phyloP scores from a whole-genome alignment of 2,888 invertebrate genomes.

The Harpalus rufipes region DNA sequence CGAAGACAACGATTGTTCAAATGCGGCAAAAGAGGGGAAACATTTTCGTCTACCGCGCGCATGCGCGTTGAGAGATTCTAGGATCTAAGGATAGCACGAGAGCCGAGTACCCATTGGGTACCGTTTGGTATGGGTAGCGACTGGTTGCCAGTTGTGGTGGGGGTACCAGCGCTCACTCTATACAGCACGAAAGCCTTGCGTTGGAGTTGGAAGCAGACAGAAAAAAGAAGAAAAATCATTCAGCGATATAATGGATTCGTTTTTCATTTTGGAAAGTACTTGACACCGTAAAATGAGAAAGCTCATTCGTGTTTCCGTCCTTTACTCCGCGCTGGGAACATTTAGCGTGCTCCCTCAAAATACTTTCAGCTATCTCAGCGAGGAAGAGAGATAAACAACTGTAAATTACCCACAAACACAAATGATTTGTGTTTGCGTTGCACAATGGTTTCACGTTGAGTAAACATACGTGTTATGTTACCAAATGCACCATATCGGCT shows the following conservation, averaged over 20 bases:
- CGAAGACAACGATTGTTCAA: constrained; percentile 65
- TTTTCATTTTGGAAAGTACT: constrained; percentile 64
- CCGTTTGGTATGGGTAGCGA: constrained; percentile 65
- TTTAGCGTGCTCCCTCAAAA: constrained; percentile 13
- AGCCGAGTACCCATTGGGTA: constrained; percentile 65
- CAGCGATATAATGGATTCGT: constrained; percentile 53
- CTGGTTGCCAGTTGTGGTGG: constrained; percentile 58
- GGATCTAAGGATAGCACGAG: constrained; percentile 65
- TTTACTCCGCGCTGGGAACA: constrained; percentile 27
- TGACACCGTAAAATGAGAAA: constrained; percentile 56
- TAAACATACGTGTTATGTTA: neutral
- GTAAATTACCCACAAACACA: neutral
- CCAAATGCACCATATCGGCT: neutral
- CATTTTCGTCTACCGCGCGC: constrained; percentile 44
- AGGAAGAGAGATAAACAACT: constrained; percentile 20
- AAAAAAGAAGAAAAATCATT: constrained; percentile 61
- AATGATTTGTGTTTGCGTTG: neutral
- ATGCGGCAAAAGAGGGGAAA: constrained; percentile 67
- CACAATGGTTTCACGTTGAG: constrained; percentile 6
- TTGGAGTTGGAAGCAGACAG: constrained; percentile 50
- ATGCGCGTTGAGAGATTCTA: constrained; percentile 60
- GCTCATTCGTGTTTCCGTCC: constrained; percentile 47
- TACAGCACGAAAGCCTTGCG: constrained; percentile 60
- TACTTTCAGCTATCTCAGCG: constrained; percentile 39
- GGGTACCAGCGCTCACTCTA: constrained; percentile 49